phyloP scores from a whole-genome alignment of 2,888 invertebrate genomes.

The Drosophila neonasuta region DNA sequence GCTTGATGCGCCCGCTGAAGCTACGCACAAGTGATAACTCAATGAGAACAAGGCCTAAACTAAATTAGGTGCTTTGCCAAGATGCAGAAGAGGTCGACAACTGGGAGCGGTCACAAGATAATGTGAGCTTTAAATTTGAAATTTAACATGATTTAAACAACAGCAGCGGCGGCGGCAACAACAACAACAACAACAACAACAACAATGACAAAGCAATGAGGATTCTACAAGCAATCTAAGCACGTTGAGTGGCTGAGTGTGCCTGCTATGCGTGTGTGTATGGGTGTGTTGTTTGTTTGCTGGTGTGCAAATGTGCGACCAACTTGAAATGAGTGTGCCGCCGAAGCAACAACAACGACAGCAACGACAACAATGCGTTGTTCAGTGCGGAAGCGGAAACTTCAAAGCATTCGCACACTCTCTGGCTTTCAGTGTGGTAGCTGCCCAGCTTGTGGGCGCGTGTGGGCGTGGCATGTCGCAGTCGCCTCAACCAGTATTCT shows the following conservation, averaged over 20 bases:
- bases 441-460: slow-evolving; percentile 47
- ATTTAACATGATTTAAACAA: slow-evolving; percentile 64
- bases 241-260: slow-evolving; percentile 9
- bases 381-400: slow-evolving; percentile 71
- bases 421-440: slow-evolving; percentile 57
- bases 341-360: slow-evolving; percentile 38
- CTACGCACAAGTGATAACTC: slow-evolving; percentile 53
- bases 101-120: slow-evolving; percentile 9
- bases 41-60: slow-evolving; percentile 56
- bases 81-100: background rate
- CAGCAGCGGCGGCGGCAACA: slow-evolving; percentile 30
- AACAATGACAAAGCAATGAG: slow-evolving; percentile 35
- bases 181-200: background rate
- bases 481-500: slow-evolving; percentile 1
- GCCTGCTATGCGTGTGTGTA: slow-evolving; percentile 17
- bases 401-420: slow-evolving; percentile 74
- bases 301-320: slow-evolving; percentile 59
- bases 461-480: slow-evolving; percentile 1
- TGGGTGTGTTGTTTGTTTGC: slow-evolving; percentile 26
- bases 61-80: slow-evolving; percentile 53
- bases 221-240: slow-evolving; percentile 36
- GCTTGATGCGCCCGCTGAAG: background rate
- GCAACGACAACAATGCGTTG: slow-evolving; percentile 57
- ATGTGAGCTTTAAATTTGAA: slow-evolving; percentile 65
- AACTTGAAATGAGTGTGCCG: slow-evolving; percentile 71